Percentiles rank a stretch among this genome's conserved stretches.
Conservation (phyloP, 2,113 vertebrate species). For the Pelodiscus sinensis region DNA sequence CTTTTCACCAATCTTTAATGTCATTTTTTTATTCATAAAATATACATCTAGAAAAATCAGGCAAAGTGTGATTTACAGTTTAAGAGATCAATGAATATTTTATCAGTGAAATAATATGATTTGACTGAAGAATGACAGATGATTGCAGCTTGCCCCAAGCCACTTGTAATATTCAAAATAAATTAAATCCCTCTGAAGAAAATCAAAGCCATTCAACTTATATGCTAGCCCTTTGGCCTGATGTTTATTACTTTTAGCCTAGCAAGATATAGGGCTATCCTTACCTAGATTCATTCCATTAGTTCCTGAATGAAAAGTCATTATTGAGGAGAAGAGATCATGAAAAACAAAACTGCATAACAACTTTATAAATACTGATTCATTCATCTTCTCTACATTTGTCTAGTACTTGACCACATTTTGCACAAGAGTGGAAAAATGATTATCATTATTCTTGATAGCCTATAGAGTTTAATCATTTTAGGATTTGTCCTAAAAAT, state of each 20-base stretch:
- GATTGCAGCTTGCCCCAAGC: conserved; percentile 54
- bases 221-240: background rate
- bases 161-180: conserved; percentile 74
- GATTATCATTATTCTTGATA: background rate
- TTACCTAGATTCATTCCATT: conserved; percentile 36
- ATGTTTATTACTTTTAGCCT: conserved; percentile 60
- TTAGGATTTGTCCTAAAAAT: background rate
- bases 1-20: conserved; percentile 20
- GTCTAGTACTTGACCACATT: background rate
- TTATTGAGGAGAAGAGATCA: background rate
- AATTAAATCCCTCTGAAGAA: conserved; percentile 67
- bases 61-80: conserved; percentile 49
- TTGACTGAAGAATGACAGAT: conserved; percentile 63
- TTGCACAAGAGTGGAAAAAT: background rate
- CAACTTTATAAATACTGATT: background rate
- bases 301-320: conserved; percentile 20
- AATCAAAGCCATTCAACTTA: conserved; percentile 56
- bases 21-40: conserved; percentile 31
- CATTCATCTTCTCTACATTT: background rate
- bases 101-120: conserved; percentile 45
- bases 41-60: conserved; percentile 37
- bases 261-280: conserved; percentile 45
- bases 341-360: background rate
- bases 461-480: background rate
- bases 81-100: conserved; percentile 63